phyloP scores from a whole-genome alignment of 2,797 vertebrate species.

The Pempheris klunzingeri region DNA sequence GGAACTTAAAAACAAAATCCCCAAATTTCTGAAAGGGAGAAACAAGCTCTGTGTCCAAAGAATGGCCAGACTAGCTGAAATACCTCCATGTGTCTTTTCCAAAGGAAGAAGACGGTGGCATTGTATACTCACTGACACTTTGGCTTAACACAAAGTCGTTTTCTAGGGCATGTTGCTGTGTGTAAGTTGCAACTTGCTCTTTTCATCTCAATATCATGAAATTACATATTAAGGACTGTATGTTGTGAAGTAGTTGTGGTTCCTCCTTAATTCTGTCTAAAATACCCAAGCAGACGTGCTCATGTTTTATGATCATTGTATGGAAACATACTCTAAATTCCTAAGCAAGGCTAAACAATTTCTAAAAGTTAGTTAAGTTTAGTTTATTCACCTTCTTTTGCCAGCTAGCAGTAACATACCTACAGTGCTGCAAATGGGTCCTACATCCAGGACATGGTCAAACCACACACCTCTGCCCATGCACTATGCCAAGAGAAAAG shows the following conservation, averaged over 20 bases:
- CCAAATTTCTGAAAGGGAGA: background rate
- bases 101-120: background rate
- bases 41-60: background rate
- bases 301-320: background rate
- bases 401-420: slow-evolving; percentile 12
- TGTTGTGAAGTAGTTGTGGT: background rate
- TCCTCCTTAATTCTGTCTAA: background rate
- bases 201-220: background rate
- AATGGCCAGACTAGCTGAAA: background rate
- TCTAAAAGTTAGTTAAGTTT: background rate
- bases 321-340: background rate
- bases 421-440: too few species aligned
- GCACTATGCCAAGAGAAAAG: too few species aligned
- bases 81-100: background rate
- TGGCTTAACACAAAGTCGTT: background rate
- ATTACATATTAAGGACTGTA: background rate
- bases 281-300: background rate
- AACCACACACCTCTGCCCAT: too few species aligned
- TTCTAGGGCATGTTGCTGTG: background rate
- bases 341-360: background rate
- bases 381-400: background rate
- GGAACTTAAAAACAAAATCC: background rate
- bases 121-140: background rate
- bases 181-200: background rate
- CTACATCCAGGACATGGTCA: too few species aligned